Conservation (phyloP, 2,888 invertebrate species). For the Pseudococcus viburni region DNA sequence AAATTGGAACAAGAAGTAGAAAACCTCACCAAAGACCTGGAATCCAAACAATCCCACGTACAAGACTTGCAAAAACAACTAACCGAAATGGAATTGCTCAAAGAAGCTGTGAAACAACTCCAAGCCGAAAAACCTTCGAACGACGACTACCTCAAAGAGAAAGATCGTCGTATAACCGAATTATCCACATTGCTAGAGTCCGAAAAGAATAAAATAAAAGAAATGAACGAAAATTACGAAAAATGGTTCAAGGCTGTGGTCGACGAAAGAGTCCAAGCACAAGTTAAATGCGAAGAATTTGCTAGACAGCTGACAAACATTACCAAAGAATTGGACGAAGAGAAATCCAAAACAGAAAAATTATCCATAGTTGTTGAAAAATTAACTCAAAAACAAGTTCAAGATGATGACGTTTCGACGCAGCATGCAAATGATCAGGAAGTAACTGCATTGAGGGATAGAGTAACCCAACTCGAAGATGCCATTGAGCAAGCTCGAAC, state of each 20-base stretch:
- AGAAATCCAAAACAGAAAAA: conserved; percentile 9
- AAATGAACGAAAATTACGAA: conserved; percentile 42
- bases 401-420: too few species aligned
- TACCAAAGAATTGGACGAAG: background rate
- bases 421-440: background rate
- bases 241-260: conserved; percentile 44
- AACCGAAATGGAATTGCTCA: background rate
- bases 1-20: conserved; percentile 17
- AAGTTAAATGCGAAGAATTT: conserved; percentile 57
- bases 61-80: background rate
- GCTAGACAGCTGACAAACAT: conserved; percentile 1
- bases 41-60: background rate
- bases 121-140: conserved; percentile 15
- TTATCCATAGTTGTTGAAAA: conserved; percentile 16
- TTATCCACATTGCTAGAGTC: background rate
- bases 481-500: conserved; percentile 16
- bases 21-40: background rate
- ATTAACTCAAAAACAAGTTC: background rate
- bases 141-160: background rate
- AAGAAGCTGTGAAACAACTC: background rate
- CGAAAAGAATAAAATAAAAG: background rate
- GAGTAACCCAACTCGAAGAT: background rate
- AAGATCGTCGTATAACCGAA: conserved; percentile 51
- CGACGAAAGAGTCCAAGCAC: conserved; percentile 54
- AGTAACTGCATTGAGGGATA: background rate